Conservation (phyloP, 2,113 vertebrate genomes). For the Xenopus borealis region DNA sequence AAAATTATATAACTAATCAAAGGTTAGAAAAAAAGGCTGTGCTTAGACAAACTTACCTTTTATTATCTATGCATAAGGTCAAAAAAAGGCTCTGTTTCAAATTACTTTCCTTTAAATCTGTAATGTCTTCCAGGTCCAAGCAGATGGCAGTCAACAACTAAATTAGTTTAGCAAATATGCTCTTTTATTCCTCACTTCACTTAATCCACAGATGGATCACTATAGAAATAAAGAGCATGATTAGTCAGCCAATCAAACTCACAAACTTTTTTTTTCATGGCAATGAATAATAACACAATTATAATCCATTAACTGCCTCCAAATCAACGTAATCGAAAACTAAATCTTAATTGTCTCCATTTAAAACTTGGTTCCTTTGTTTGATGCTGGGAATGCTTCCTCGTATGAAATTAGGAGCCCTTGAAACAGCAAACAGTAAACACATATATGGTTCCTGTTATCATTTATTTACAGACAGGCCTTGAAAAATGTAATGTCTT, state of each 20-base stretch:
- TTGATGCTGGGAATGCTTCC: slow-evolving; percentile 74
- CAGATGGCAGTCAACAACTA: slow-evolving; percentile 39
- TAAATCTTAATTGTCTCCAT: slow-evolving; percentile 79
- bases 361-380: slow-evolving; percentile 76
- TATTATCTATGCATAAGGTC: slow-evolving; percentile 20
- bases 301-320: slow-evolving; percentile 71
- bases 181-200: slow-evolving; percentile 60
- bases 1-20: too few species aligned
- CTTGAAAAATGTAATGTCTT: slow-evolving; percentile 76
- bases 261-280: slow-evolving; percentile 21
- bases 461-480: slow-evolving; percentile 80
- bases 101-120: slow-evolving; percentile 22
- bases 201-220: slow-evolving; percentile 38
- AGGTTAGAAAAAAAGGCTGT: background rate
- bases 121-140: slow-evolving; percentile 15
- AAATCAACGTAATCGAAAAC: slow-evolving; percentile 75
- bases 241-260: slow-evolving; percentile 36
- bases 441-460: slow-evolving; percentile 73
- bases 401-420: slow-evolving; percentile 74
- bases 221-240: slow-evolving; percentile 21
- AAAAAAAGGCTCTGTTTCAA: background rate
- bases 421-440: slow-evolving; percentile 55
- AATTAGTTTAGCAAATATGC: slow-evolving; percentile 58
- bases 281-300: slow-evolving; percentile 54
- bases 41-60: background rate